Base-by-base conservation (phyloP, 2,797 vertebrate genomes). In the Neosilurus hyrtlii region DNA sequence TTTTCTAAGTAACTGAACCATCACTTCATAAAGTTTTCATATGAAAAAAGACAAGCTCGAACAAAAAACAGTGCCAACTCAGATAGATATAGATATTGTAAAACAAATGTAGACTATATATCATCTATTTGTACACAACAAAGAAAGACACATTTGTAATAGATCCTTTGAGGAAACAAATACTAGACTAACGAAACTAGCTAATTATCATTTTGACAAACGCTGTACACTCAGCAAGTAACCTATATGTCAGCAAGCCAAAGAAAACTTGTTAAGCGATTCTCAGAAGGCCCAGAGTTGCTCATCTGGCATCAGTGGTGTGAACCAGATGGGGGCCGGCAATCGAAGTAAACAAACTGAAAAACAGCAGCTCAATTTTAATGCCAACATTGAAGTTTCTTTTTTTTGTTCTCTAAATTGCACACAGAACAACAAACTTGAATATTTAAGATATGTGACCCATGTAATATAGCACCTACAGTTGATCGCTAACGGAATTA, bases 391-490 rank as follows among this genome's bases (percentile, higher is more conserved):
- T 94, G 81, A 95, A 94, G 91, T 92, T 92, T 93, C 92, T 83
- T 88, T 93, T 87, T 93, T 91, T 93, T 94, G 93, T 93, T 89
- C 91, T 95, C 94, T 94, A 94, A 95, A 95, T 94, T 95, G 94
- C 95, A 95, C 94, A 95, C 93, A 95, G 93, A 98, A 99, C 97
- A 98, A 98, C 97, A 96, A 98, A 99, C 95, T 98, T 96, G 97
- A 96, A 98, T 98, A 98, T 97, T 95, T 98, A 98, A 98, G 97
- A 98, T 99, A 99, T 99, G 97, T 98, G 96, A 98, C 96, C 98
- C 96, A 98, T 98, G 97, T 96, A 90, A 91, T 95, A 95, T 99
- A 99, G 97, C 97, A 99, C 97, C 98, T 99, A 99, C 97, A 95
- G 96, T 97, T 98, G 95, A 97, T 95, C 96, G 96, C 97, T 96